Base-by-base conservation (phyloP, 2,113 vertebrate genomes). In the Morone chrysops region DNA sequence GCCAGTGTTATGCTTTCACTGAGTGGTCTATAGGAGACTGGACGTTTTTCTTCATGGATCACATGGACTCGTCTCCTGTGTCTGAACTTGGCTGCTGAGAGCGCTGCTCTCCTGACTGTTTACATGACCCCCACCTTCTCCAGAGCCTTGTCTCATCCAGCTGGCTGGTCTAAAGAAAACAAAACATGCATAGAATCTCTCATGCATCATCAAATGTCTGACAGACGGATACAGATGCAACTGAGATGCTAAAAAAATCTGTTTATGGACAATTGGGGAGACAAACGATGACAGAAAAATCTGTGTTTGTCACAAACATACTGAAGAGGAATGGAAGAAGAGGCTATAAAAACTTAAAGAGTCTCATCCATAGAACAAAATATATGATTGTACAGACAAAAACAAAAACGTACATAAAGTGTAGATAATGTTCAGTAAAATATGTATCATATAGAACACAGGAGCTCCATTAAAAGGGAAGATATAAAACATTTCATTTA, bases 71-170 rank as follows among this genome's bases (percentile, higher is more conserved):
- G 5, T 48, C 41, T 60, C 7, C 43, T 12, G 16, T 20, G 43
- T 17, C 41, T 70, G 25, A 54, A 22, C 53, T 22, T 25, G 31
- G 47, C 67, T 47, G 63, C 14, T 65, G 66, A 65, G 41, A 22
- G 22, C 4, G 14, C 18, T 20, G 12, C 31, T 74, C 8, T 75
- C 8, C 59, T 22, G 18, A 41, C 54, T 80, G 82, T 80, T 80
- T 73, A 80, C 63, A 22, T 2, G 7, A 83, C 65, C 75, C 61
- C 53, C 59, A 62, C 38, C 73, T 31, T 20, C 62, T 74, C 59
- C 78, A 70, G 59, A 80, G 48, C 63, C 13, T 71, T 20, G 48
- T 82, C 72, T 75, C 69, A 53, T 65, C 65, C 82, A 78, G 80
- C 74, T 90, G 83, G 57, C 67, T 22, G 13, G 4, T 70, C 65